Evolutionary conservation across 2,113 vertebrate genomes (phyloP), one percentile per base, ranked within the genome.

Genomic region (Micronycteris hirsuta): DNA sequence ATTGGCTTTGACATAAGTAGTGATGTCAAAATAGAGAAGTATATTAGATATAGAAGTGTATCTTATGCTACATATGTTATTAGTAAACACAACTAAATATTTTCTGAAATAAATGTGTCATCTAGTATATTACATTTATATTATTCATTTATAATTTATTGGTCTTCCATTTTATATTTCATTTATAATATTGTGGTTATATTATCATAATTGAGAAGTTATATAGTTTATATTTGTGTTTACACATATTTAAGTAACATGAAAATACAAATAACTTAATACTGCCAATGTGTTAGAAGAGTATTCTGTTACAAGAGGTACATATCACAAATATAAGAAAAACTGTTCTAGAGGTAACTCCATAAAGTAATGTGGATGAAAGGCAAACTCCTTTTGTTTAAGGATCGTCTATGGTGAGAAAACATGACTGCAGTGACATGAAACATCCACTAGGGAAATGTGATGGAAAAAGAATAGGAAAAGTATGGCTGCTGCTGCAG

Each of bases 161-260:
- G n/a, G 1, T 77, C 33, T 96, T 45, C 56, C 12, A 80, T 10
- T 65, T 90, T 93, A 73, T 84, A 73, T 68, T 88, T 77, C 36
- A 88, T 87, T 80, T 91, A 38, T 91, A 70, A 28, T n/a, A 68
- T 91, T 68, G n/a, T 82, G 38, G 11, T 68, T 47, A 68, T 4
- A 71, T 86, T 94, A 52, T 77, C 31, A 84, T 90, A 85, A 86
- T 41, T 96, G 43, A 91, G 86, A 83, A 80, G 1, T 91, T 87
- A 49, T n/a, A 76, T 43, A 67, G 7, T 61, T 84, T 93, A 78
- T 45, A 77, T 83, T 41, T 38, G 0, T 61, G 33, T 54, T 78
- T 93, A 77, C 54, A 24, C 36, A 24, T 77, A 67, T 91, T 47
- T 94, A 86, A 93, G 28, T 74, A 82, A 84, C 28, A 70, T 36